These are phyloP conservation scores for Antheraea pernyi DNA, from an alignment of 1,140 invertebrate genomes.

Conservation along the genomic window DNA sequence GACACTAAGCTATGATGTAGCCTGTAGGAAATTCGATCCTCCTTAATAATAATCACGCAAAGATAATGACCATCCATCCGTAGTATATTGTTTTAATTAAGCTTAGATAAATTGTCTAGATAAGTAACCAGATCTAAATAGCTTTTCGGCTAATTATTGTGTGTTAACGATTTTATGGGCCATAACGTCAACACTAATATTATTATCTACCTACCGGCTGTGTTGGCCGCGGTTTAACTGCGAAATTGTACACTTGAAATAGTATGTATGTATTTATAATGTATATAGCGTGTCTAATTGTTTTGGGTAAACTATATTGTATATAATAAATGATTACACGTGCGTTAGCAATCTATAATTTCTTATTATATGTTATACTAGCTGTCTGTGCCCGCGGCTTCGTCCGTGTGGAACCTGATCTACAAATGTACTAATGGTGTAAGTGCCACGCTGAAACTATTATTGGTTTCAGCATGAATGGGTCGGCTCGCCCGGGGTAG, in stretches of 20 bases:
- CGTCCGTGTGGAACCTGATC: no score
- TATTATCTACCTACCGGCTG: neutral
- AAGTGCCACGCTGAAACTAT: no score
- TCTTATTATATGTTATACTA: no score
- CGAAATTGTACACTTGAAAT: neutral
- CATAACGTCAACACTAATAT: neutral
- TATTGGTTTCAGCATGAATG: no score
- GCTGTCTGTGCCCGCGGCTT: no score
- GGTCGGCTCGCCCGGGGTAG: no score
- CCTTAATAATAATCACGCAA: neutral
- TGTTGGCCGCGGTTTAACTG: neutral
- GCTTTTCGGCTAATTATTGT: conserved; percentile 12
- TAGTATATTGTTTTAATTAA: conserved; percentile 14
- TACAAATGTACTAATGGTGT: no score
- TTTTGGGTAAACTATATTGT: no score
- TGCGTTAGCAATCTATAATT: no score
- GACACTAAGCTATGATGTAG: no score
- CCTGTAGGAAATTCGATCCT: neutral
- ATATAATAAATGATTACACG: no score
- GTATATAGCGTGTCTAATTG: neutral
- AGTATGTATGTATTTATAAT: no score
- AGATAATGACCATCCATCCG: neutral
- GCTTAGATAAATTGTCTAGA: conserved; percentile 9
- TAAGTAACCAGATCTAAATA: conserved; percentile 4
- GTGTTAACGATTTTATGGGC: conserved; percentile 2